A percentile compares a stretch with the other conserved stretches of the same genome.
phyloP scores from a whole-genome alignment of 2,888 invertebrate species.

The Epistrophe eligans region DNA sequence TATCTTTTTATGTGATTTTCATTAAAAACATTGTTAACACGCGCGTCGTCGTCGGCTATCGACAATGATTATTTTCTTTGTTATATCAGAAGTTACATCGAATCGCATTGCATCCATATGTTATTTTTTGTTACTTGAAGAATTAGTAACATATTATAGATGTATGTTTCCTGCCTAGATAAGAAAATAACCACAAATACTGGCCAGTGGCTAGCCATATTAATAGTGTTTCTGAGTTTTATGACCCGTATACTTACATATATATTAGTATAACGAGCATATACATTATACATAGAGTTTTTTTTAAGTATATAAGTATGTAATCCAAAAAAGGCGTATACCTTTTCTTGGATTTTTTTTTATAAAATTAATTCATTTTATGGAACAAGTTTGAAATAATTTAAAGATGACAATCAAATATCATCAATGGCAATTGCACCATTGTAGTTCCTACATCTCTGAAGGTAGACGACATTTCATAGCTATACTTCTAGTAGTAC shows the following conservation, averaged over 20 bases:
- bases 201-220: neutral
- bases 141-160: neutral
- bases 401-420: slow-evolving; percentile 46
- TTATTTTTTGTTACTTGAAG: neutral
- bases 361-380: slow-evolving; percentile 2
- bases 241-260: neutral
- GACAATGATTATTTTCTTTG: neutral
- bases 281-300: too few relatives aligned
- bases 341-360: neutral
- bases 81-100: neutral
- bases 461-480: slow-evolving; percentile 56
- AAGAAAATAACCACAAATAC: neutral
- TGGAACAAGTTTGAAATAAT: slow-evolving; percentile 41
- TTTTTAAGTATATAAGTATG: neutral
- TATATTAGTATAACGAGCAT: neutral
- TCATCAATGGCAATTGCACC: slow-evolving; percentile 25
- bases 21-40: neutral
- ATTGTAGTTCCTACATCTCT: slow-evolving; percentile 6
- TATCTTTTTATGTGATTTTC: neutral
- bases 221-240: slow-evolving; percentile 1
- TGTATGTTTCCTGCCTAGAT: slow-evolving; percentile 6
- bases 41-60: neutral
- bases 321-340: neutral
- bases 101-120: neutral
- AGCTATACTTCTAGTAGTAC: slow-evolving; percentile 16